Percentiles rank a stretch among this genome's conserved stretches.
phyloP scores from a whole-genome alignment of 64 coral and sea anemone genomes.

The Astreopora myriophthalma region DNA sequence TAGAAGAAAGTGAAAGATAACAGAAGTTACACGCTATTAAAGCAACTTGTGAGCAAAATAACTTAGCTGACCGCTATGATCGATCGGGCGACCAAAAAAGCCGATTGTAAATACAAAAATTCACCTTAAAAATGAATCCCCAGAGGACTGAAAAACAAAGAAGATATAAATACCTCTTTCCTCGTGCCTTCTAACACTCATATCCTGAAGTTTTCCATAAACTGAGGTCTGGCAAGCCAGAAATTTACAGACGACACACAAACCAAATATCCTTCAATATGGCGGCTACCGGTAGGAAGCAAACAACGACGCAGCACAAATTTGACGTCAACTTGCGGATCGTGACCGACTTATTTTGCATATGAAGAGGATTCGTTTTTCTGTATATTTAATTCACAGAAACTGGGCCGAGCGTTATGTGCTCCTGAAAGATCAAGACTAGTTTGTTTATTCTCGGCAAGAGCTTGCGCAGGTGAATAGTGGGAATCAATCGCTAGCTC shows the following conservation, averaged over 20 bases:
- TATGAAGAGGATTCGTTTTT: background rate
- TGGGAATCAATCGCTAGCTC: no score
- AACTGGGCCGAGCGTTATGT: background rate
- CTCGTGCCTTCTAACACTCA: constrained; percentile 32
- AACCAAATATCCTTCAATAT: background rate
- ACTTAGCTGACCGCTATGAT: no score
- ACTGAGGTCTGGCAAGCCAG: background rate
- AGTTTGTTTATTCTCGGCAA: background rate
- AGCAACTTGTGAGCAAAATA: no score
- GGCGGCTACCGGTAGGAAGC: background rate
- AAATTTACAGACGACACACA: background rate
- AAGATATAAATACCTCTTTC: constrained; percentile 14
- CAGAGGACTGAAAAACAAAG: constrained; percentile 6
- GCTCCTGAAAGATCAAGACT: background rate
- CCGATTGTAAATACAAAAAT: no score
- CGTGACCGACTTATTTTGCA: background rate
- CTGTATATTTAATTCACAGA: background rate
- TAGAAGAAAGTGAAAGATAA: background rate
- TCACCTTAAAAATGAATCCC: background rate
- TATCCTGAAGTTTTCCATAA: background rate
- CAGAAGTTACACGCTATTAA: no score
- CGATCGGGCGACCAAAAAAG: no score
- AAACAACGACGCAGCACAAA: background rate
- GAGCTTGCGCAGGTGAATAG: background rate
- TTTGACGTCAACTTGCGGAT: constrained; percentile 40